Evolutionary conservation across 2,113 vertebrate species (phyloP), one percentile per base, ranked within the genome.

Genomic region (Megaleporinus macrocephalus): DNA sequence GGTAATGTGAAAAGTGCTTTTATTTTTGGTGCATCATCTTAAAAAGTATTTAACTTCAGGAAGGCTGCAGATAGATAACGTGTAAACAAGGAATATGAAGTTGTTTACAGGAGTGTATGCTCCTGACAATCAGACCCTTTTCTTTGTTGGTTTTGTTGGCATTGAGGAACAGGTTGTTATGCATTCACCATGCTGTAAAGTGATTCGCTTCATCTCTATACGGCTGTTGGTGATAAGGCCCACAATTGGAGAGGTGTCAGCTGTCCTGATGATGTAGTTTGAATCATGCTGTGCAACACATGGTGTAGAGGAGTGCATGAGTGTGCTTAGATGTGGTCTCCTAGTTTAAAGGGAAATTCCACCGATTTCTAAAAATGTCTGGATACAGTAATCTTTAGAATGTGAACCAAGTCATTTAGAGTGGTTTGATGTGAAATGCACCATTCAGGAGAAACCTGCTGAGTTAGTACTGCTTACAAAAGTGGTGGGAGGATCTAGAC

Each of bases 251-350:
- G n/a, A 61, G 57, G 24, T 61, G 6, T 61, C 24, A 61, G n/a
- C 6, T 26, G 57, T 26, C 57, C 26, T 62, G 57, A 76, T 41
- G 10, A 69, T 22, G 66, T 26, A 61, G 57, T 61, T 44, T 69
- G 66, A 69, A 9, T 69, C 66, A 36, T 69, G 30, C 66, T 69
- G 66, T 69, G 66, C n/a, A 61, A 26, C 57, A 61, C 57, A 61
- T 61, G 57, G 57, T 26, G 12, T 26, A 26, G 24, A 61, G 57
- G n/a, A 61, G 57, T 26, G 53, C 5, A 7, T 55, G 53, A 22
- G 53, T 22, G 53, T 22, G 24, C n/a, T 57, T 57, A 57, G 9
- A n/a, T 61, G n/a, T 2, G 5, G 22, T 13, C 22, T 61, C 57
- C 24, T 61, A 12, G 10, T 11, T 24, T 24, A 55, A 22, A 55